Conservation (phyloP, 2,113 vertebrate genomes). For the Dryoscopus gambensis region DNA sequence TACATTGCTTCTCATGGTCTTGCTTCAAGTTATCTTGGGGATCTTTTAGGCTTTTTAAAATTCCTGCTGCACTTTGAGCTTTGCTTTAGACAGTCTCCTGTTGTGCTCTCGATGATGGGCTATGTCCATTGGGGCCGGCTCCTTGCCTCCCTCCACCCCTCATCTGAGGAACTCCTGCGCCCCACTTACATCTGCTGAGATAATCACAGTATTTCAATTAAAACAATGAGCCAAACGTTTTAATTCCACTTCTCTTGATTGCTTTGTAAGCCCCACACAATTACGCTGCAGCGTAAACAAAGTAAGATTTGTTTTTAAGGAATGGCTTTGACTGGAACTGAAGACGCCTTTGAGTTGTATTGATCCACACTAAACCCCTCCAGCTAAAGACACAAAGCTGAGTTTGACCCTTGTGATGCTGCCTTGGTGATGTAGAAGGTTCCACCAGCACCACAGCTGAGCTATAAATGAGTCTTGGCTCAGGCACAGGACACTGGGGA, state of each 20-base stretch:
- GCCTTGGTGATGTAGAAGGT: not conserved
- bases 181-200: constrained; percentile 20
- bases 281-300: accelerated
- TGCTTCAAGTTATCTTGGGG: constrained; percentile 12
- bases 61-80: not conserved
- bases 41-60: not conserved
- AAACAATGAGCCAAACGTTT: not conserved
- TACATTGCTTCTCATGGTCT: constrained; percentile 43
- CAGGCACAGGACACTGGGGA: not conserved
- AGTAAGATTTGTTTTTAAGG: not conserved
- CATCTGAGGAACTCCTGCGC: not conserved
- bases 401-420: not conserved
- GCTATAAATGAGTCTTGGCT: not conserved
- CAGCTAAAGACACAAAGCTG: not conserved
- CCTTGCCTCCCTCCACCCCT: not conserved
- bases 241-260: not conserved
- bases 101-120: not conserved
- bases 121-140: constrained; percentile 3
- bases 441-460: not conserved
- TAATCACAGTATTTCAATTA: not conserved
- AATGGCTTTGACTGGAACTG: not conserved
- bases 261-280: not conserved
- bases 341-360: not conserved
- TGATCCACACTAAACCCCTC: not conserved
- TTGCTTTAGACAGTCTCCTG: constrained; percentile 17